A percentile compares a stretch with the other conserved stretches of the same genome.
These are phyloP conservation scores for Hemiprocne comata DNA, from an alignment of 2,113 vertebrate species.

Conservation along the genomic window DNA sequence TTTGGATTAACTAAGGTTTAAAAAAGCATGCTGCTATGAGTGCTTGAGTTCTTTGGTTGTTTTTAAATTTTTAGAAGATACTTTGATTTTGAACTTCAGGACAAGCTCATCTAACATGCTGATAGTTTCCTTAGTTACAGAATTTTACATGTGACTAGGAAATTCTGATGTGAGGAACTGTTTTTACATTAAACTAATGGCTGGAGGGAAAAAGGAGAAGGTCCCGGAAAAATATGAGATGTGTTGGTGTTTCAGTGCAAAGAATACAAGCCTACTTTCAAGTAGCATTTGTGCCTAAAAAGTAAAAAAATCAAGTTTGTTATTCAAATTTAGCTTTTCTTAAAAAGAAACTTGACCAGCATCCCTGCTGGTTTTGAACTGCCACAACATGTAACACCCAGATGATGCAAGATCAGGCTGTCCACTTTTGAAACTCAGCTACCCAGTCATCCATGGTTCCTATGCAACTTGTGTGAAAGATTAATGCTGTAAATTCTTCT, in stretches of 20 bases:
- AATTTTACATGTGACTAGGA: neutral
- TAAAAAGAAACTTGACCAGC: constrained; percentile 11
- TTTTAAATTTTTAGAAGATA: neutral
- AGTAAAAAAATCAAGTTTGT: neutral
- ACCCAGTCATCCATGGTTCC: neutral
- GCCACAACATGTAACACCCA: neutral
- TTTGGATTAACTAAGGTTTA: neutral
- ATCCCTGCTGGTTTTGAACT: constrained; percentile 18
- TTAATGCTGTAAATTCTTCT: neutral
- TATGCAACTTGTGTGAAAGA: constrained; percentile 25
- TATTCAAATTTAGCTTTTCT: constrained; percentile 29
- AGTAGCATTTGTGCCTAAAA: constrained; percentile 16
- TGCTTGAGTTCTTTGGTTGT: neutral
- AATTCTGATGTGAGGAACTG: neutral
- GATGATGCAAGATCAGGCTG: constrained; percentile 22
- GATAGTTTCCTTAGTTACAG: neutral
- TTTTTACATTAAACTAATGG: neutral
- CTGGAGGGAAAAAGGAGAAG: neutral
- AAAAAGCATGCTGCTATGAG: fast-evolving
- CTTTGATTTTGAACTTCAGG: neutral
- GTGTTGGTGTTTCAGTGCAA: neutral
- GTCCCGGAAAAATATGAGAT: neutral
- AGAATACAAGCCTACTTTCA: neutral
- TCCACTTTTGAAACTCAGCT: constrained; percentile 21
- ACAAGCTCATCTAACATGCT: neutral